Conservation (phyloP, 1,140 invertebrate genomes). For the Lerema accius region DNA sequence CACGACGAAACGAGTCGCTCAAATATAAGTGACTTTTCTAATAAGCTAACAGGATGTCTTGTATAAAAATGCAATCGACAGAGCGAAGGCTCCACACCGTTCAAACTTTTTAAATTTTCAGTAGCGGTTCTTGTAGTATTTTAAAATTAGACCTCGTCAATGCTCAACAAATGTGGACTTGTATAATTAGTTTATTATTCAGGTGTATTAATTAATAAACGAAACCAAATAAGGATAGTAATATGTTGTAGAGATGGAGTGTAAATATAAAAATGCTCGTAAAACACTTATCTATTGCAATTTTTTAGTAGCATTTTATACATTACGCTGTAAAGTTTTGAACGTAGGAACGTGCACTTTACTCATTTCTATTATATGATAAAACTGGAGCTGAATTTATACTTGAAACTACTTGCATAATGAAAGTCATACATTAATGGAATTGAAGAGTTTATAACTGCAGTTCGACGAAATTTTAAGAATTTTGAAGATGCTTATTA, state of each 20-base stretch:
- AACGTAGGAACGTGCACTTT: constrained; percentile 10
- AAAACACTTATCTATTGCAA: not conserved
- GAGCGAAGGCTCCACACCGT: constrained; percentile 62
- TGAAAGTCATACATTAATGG: constrained; percentile 34
- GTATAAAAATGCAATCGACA: constrained; percentile 78
- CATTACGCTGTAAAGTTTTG: constrained; percentile 21
- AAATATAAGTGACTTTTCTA: constrained; percentile 64
- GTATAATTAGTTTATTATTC: constrained; percentile 50
- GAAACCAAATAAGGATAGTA: too few species aligned
- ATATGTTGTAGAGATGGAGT: too few species aligned
- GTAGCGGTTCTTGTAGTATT: constrained; percentile 59
- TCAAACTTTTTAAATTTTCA: constrained; percentile 81
- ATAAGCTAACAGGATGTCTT: constrained; percentile 79
- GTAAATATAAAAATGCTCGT: too few species aligned
- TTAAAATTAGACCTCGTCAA: constrained; percentile 72
- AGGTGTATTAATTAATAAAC: not conserved
- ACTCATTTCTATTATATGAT: constrained; percentile 33
- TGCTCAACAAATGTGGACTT: constrained; percentile 63
- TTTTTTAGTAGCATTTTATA: constrained; percentile 21
- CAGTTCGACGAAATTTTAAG: constrained; percentile 24
- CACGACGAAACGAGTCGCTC: not conserved
- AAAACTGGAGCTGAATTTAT: constrained; percentile 31
- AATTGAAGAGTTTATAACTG: constrained; percentile 33
- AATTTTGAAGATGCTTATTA: constrained; percentile 6
- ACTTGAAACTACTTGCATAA: constrained; percentile 30